Conservation (phyloP, 2,797 vertebrate species). For the Myripristis jacobus region DNA sequence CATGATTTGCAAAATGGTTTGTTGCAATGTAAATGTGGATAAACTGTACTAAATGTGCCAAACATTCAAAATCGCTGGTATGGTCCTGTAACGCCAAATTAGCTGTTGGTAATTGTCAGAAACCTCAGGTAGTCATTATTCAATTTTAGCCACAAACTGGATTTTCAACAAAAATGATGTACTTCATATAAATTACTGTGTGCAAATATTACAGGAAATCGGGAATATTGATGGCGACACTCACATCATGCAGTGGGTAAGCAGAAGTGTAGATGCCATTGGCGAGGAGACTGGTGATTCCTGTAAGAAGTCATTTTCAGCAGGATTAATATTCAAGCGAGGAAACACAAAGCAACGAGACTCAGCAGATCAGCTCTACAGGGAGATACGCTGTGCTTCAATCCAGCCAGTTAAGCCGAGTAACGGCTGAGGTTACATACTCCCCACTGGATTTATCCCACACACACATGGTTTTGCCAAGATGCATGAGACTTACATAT, state of each 20-base stretch:
- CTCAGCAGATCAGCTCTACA: too few relatives aligned
- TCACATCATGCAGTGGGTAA: conserved; percentile 95
- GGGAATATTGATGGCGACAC: conserved; percentile 72
- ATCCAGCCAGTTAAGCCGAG: not conserved
- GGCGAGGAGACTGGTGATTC: conserved; percentile 94
- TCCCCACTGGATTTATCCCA: not conserved
- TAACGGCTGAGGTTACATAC: not conserved
- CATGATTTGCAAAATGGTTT: too few relatives aligned
- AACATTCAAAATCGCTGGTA: too few relatives aligned
- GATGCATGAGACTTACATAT: too few relatives aligned
- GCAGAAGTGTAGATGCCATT: conserved; percentile 90
- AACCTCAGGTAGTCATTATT: not conserved
- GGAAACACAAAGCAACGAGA: not conserved
- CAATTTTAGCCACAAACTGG: not conserved
- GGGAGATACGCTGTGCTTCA: too few relatives aligned
- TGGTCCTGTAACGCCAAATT: not conserved
- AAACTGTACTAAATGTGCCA: too few relatives aligned
- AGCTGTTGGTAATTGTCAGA: not conserved
- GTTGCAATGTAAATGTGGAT: too few relatives aligned
- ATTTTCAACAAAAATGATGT: not conserved
- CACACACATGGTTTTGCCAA: too few relatives aligned
- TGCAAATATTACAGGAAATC: too few relatives aligned
- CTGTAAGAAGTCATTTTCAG: conserved; percentile 76
- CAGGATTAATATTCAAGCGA: conserved; percentile 19
- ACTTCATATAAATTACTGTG: not conserved